phyloP scores from a whole-genome alignment of 2,113 vertebrate genomes.

The Pteropus alecto region DNA sequence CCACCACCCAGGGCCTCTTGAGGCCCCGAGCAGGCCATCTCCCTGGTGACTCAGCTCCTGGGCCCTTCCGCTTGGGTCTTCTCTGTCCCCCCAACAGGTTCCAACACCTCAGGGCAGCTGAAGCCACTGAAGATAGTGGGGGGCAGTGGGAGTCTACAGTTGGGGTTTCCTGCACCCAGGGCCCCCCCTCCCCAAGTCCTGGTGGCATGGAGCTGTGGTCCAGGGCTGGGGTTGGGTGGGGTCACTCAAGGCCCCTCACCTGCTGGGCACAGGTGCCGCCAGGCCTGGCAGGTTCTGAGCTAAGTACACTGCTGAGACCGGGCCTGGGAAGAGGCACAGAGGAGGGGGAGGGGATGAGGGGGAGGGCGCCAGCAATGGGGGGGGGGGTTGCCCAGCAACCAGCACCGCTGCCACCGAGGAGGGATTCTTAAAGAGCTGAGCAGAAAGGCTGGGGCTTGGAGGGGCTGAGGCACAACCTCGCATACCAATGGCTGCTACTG shows the following conservation, averaged over 20 bases:
- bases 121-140: not conserved
- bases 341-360: not conserved
- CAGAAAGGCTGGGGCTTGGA: constrained; percentile 42
- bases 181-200: not conserved
- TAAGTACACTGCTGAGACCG: not conserved
- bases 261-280: not conserved
- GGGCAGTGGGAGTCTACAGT: not conserved
- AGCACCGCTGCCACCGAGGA: constrained; percentile 33
- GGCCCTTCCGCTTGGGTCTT: not conserved
- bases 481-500: constrained; percentile 57
- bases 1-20: not conserved
- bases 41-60: not conserved
- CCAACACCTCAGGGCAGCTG: not conserved
- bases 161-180: not conserved
- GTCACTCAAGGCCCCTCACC: not conserved
- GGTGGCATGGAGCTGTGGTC: not conserved
- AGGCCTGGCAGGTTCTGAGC: constrained; percentile 3
- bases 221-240: not conserved
- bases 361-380: not conserved
- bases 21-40: not conserved
- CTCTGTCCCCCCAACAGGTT: not conserved
- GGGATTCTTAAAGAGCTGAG: constrained; percentile 67
- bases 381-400: constrained; percentile 76
- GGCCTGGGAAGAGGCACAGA: not conserved
- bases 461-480: constrained; percentile 8